A percentile compares a stretch with the other conserved stretches of the same genome.
Evolutionary conservation across 2,888 invertebrate genomes (phyloP).

Genomic region (Melinopterus prodromus): DNA sequence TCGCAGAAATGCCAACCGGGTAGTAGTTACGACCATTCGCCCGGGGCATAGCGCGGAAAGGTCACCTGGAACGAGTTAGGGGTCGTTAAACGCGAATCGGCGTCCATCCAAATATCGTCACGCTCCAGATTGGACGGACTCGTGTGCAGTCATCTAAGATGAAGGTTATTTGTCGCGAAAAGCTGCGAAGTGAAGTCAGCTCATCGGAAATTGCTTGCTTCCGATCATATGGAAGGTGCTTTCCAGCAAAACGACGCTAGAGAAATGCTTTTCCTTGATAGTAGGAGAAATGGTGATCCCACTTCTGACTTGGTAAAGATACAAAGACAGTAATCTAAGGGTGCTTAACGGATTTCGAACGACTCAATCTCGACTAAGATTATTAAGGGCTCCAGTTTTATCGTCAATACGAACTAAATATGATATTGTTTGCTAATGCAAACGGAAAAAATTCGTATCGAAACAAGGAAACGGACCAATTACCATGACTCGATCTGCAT

Average conservation of each 20-base stretch:
- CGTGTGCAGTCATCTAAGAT: background rate
- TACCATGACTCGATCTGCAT: background rate
- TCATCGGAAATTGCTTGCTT: background rate
- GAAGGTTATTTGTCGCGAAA: background rate
- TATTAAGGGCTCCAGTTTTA: too few relatives aligned
- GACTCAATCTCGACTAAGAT: too few relatives aligned
- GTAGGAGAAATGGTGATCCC: background rate
- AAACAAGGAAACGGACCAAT: background rate
- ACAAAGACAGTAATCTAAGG: too few relatives aligned
- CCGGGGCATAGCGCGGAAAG: background rate
- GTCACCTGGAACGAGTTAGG: background rate
- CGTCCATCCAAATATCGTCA: background rate
- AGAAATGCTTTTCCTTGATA: too few relatives aligned
- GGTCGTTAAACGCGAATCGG: background rate
- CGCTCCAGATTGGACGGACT: too few relatives aligned
- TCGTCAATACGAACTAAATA: too few relatives aligned
- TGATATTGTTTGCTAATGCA: too few relatives aligned
- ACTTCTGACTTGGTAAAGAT: background rate
- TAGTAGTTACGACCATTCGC: background rate
- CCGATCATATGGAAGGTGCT: slow-evolving; percentile 1
- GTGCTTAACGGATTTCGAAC: too few relatives aligned
- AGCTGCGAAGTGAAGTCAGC: background rate
- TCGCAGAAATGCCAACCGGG: background rate
- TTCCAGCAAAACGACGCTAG: background rate
- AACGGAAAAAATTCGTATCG: too few relatives aligned